Conservation (phyloP, 2,888 invertebrate genomes). For the Cylindroiulus punctatus region DNA sequence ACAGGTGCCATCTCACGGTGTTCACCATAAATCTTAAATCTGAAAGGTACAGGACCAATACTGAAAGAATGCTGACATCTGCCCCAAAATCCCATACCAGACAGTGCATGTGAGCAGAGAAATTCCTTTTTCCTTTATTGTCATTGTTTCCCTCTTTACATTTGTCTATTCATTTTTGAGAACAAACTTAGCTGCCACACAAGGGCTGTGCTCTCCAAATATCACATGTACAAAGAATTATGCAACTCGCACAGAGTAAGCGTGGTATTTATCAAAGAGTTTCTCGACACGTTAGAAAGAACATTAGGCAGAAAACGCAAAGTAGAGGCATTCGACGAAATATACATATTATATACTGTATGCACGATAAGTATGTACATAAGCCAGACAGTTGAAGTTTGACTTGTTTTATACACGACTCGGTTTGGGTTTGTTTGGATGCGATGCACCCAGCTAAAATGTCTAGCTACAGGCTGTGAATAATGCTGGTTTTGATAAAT, state of each 20-base stretch:
- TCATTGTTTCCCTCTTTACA: constrained; percentile 51
- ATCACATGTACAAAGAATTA: constrained; percentile 54
- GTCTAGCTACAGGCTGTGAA: constrained; percentile 18
- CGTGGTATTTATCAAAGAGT: constrained; percentile 18
- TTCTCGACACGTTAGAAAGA: constrained; percentile 9
- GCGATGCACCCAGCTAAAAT: background rate
- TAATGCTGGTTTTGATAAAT: constrained; percentile 18
- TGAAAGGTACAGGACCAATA: too few relatives aligned
- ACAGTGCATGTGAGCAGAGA: background rate
- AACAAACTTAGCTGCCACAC: constrained; percentile 57
- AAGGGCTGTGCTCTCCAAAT: constrained; percentile 57
- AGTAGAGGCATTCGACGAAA: constrained; percentile 18
- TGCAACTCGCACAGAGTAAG: constrained; percentile 32
- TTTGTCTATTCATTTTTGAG: constrained; percentile 53
- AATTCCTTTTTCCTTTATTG: constrained; percentile 31
- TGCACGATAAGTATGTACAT: constrained; percentile 18
- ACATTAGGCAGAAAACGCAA: constrained; percentile 18
- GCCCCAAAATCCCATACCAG: too few relatives aligned
- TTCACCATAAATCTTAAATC: too few relatives aligned
- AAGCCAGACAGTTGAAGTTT: background rate
- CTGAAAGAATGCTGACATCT: too few relatives aligned
- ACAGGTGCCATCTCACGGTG: background rate
- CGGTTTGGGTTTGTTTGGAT: background rate
- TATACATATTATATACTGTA: constrained; percentile 1
- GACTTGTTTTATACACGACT: background rate